Evolutionary conservation across 2,113 vertebrate genomes (phyloP), one percentile per base, ranked within the genome.

Genomic region (Bettongia penicillata): DNA sequence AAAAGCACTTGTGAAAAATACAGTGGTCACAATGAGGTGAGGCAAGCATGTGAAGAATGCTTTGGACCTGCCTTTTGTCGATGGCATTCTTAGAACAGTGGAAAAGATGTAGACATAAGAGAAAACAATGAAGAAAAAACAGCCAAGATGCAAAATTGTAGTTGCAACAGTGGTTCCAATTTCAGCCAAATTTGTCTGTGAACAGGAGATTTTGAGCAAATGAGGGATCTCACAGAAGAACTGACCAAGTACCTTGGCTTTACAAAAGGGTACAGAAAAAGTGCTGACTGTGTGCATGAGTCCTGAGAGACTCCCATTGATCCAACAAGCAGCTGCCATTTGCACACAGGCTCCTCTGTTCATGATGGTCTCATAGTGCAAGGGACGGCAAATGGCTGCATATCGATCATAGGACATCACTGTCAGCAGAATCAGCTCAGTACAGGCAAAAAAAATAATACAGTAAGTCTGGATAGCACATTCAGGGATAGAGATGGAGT

Each of bases 151-250:
- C 0, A 95, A 28, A 90, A 94, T 55, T 23, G 53, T 91, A 51
- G 94, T 90, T 6, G 95, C 92, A 9, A 95, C 91, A 26, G 50
- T 26, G 3, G 28, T 14, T 0, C 93, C 92, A 28, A 97, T 48
- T 91, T 97, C 90, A 68, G 95, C 95, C 7, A 94, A 23, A 37
- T 93, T 95, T 12, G 95, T 53, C 50, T 97, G 37, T 22, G 93
- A 93, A 48, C 96, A 97, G 37, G 92, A 96, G 16, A 97, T 84
- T 51, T 93, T 94, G 2, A 97, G 84, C 1, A 98, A 31, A 31
- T 96, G 92, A 57, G 95, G 96, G 14, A 98, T 94, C 8, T 98
- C 96, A 49, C 97, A 98, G 89, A 97, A 97, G 68, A 98, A 97
- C 31, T 97, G 97, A 2, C 94, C 89, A 12, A 98, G 68, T 23